A percentile compares a stretch with the other conserved stretches of the same genome.
phyloP scores from a whole-genome alignment of 2,888 invertebrate genomes.

The Slavum lentiscoides region DNA sequence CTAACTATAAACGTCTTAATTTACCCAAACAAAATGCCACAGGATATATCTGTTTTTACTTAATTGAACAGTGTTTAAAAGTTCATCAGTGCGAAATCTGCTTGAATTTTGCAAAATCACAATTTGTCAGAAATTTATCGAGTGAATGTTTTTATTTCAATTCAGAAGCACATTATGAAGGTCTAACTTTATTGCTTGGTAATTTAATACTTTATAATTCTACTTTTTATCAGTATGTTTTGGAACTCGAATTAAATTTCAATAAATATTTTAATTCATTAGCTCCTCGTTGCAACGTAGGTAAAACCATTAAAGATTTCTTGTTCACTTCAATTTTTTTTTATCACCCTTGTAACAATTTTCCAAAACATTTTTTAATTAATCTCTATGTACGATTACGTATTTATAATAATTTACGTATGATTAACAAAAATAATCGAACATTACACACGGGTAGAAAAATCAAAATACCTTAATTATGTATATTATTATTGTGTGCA shows the following conservation, averaged over 20 bases:
- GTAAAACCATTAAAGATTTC: background rate
- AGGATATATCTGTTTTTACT: background rate
- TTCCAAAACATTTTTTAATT: background rate
- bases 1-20: background rate
- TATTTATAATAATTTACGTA: background rate
- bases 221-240: slow-evolving; percentile 19
- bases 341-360: background rate
- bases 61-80: background rate
- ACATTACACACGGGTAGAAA: background rate
- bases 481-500: too few relatives aligned
- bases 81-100: background rate
- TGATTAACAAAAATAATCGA: background rate
- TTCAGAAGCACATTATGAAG: background rate
- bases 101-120: background rate
- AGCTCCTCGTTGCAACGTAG: background rate
- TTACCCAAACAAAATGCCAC: slow-evolving; percentile 2
- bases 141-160: background rate
- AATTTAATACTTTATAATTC: background rate
- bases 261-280: background rate
- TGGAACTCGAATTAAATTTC: background rate
- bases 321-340: slow-evolving; percentile 7
- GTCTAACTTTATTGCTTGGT: background rate
- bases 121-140: background rate
- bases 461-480: background rate
- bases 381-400: slow-evolving; percentile 6